Base-by-base conservation (phyloP, 2,797 vertebrate species). In the Gadopsis bispinosus region DNA sequence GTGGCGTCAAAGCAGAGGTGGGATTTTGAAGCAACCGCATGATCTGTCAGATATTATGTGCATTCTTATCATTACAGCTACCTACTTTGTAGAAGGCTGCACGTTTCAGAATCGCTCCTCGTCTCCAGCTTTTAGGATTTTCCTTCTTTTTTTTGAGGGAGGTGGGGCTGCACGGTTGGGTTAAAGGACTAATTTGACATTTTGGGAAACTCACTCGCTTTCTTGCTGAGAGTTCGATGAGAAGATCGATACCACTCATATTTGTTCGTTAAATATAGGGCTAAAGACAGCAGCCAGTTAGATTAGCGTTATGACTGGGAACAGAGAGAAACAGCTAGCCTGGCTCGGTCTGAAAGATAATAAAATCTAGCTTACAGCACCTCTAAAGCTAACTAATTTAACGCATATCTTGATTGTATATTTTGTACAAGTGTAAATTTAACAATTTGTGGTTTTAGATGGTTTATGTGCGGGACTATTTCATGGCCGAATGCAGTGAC, bases 1-100 rank as follows among this genome's bases (percentile, higher is more conserved):
- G 43, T 45, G 58, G 69, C 43, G 50, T 71, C 6, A 65, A 76
- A 48, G 55, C 9, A 19, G 17, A 60, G 7, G 10, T 55, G 48
- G 64, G 33, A 68, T 50, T 54, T 62, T 29, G 11, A 20, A 55
- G 47, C 67, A 59, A 72, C 54, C 4, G 2, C 12, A 11, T 20
- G 16, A 9, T 73, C 29, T 45, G 41, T 54, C 26, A 62, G 48
- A 59, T 70, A 54, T 75, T 12, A 54, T 2, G 0, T 20, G 12
- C 7, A 20, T 56, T 31, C n/a, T 47, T 59, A 35, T 63, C 5
- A 69, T 31, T 54, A 37, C 74, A 43, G 65, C 67, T 69, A 1
- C 31, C 4, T 7, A 56, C 37, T 39, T 70, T 43, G 31, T 20
- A 54, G 10, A 60, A 39, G 14, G 17, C 4, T 29, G 7, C 4